Base-by-base conservation (phyloP, 2,113 vertebrate genomes). In the Madoqua kirkii region DNA sequence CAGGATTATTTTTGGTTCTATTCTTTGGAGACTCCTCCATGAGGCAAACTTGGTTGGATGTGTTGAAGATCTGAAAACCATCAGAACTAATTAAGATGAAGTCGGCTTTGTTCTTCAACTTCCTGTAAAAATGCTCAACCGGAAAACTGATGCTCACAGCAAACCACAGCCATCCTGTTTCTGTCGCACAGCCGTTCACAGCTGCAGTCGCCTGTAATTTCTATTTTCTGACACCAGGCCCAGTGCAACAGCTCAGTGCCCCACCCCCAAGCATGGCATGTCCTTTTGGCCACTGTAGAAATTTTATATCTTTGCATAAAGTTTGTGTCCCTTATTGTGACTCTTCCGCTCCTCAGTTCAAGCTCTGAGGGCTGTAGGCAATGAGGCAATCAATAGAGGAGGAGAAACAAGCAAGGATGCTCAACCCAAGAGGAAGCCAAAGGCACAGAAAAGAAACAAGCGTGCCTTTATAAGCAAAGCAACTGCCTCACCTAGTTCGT, bases 151-250 rank as follows among this genome's bases (percentile, higher is more conserved):
- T 97, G 97, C 92, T 96, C 94, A 94, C 96, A 98, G 97, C 81
- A 97, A 98, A 98, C 98, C 97, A 98, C 97, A 98, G 86, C 71
- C 98, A 98, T 98, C 98, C 98, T 98, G 98, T 98, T 98, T 98
- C 98, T 97, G 92, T 94, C 78, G 92, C 95, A 97, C 94, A 50
- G 84, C 79, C 91, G 97, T 95, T 98, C 94, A 96, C 97, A 98
- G 98, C 97, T 98, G 97, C 94, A 79, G 25, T 93, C 36, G 97
- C 91, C 94, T 4, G 40, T 79, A 89, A 92, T 94, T 98, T 98
- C 97, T 96, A 76, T 93, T 98, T 97, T 87, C 79, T 74, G 64
- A 94, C 10, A 55, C 16, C 4, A 92, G 95, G 87, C 88, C 84
- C 43, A 40, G 27, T 7, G 87, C 92, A 54, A 74, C 71, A 25